These are phyloP conservation scores for Ormyrus labotus DNA, from an alignment of 2,888 invertebrate genomes.

Conservation along the genomic window DNA sequence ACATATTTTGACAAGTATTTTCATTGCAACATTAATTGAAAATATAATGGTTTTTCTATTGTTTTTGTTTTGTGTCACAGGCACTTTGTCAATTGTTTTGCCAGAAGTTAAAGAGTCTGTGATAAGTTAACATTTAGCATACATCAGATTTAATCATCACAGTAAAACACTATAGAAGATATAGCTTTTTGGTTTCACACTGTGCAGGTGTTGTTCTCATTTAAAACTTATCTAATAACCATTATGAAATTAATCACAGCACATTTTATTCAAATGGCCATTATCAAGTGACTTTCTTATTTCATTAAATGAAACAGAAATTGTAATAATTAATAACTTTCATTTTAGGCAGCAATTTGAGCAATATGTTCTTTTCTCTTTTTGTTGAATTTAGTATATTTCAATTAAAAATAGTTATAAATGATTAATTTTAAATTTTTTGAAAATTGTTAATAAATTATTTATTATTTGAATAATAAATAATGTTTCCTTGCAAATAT, in stretches of 20 bases:
- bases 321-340: constrained; percentile 14
- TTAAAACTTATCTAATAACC: constrained; percentile 48
- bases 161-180: constrained; percentile 47
- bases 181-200: constrained; percentile 51
- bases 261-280: constrained; percentile 57
- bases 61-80: constrained; percentile 67
- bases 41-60: constrained; percentile 65
- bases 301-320: constrained; percentile 24
- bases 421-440: constrained; percentile 5
- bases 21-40: constrained; percentile 69
- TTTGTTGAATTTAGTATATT: neutral
- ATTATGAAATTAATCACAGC: constrained; percentile 56
- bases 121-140: constrained; percentile 55
- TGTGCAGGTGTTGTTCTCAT: constrained; percentile 32
- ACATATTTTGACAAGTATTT: constrained; percentile 62
- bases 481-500: constrained; percentile 4
- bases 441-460: constrained; percentile 1
- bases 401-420: constrained; percentile 1
- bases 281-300: constrained; percentile 46
- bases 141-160: constrained; percentile 51
- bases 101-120: constrained; percentile 63
- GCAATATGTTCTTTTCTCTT: neutral
- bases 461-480: constrained; percentile 3
- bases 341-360: constrained; percentile 26
- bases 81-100: constrained; percentile 68